Percentiles rank a stretch among this genome's conserved stretches.
phyloP scores from a whole-genome alignment of 2,797 vertebrate genomes.

The Lacerta viridis region DNA sequence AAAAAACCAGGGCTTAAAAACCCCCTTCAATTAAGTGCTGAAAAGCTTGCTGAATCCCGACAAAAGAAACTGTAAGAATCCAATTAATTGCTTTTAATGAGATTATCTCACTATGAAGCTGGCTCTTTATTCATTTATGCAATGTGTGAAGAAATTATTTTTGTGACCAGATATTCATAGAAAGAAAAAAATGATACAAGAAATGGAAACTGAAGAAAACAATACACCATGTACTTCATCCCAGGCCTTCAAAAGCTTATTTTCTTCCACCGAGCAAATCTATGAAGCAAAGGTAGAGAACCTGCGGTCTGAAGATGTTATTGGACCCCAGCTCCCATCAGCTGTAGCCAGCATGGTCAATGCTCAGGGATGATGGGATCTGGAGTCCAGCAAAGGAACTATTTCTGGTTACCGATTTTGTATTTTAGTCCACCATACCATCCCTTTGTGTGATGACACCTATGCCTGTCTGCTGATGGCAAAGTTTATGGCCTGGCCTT shows the following conservation, averaged over 20 bases:
- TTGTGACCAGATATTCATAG: not conserved
- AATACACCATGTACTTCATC: not conserved
- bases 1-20: not conserved
- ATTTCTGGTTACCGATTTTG: not conserved
- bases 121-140: not conserved
- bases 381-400: not conserved
- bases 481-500: not conserved
- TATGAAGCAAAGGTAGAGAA: not conserved
- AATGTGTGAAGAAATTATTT: not conserved
- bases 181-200: not conserved
- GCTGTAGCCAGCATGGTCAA: not conserved
- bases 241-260: not conserved
- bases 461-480: conserved; percentile 37
- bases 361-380: not conserved
- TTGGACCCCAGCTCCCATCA: not conserved
- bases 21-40: not conserved
- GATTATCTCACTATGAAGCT: not conserved
- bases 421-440: not conserved
- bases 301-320: not conserved
- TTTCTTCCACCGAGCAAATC: conserved; percentile 31
- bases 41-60: not conserved
- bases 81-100: not conserved
- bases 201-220: conserved; percentile 4
- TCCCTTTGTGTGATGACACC: not conserved
- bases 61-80: not conserved